phyloP scores from a whole-genome alignment of 1,140 invertebrate species.

The Aphis craccivora region DNA sequence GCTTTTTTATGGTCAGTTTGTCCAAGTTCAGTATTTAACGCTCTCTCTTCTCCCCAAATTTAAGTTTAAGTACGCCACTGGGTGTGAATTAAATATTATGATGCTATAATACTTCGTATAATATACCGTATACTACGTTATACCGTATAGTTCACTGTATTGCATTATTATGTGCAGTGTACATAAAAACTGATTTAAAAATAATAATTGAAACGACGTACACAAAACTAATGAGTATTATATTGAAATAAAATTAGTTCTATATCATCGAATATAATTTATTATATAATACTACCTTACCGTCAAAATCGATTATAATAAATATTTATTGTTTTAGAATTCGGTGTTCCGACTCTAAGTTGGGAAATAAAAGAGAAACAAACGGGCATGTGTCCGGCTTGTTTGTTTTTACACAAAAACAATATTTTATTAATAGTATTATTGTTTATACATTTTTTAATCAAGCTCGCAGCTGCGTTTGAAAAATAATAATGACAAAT shows the following conservation, averaged over 20 bases:
- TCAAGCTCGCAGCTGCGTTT: background rate
- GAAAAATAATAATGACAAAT: background rate
- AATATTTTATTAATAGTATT: background rate
- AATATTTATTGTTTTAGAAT: background rate
- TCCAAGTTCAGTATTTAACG: no score
- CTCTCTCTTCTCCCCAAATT: no score
- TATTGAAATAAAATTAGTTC: conserved; percentile 9
- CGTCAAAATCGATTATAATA: background rate
- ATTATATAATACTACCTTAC: background rate
- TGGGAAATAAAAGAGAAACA: background rate
- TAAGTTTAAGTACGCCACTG: background rate
- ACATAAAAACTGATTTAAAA: background rate
- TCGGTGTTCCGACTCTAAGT: background rate
- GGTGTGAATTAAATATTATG: background rate
- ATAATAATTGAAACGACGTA: background rate
- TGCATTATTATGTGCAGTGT: background rate
- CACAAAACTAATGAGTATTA: background rate
- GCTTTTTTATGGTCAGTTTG: no score
- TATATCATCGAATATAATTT: background rate
- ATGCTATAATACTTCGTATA: no score
- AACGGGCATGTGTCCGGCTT: background rate
- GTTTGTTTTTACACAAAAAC: background rate
- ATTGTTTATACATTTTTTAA: background rate
- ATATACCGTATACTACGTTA: no score
- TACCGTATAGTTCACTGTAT: no score